phyloP scores from a whole-genome alignment of 2,797 vertebrate species.

The Austrolebias charrua region DNA sequence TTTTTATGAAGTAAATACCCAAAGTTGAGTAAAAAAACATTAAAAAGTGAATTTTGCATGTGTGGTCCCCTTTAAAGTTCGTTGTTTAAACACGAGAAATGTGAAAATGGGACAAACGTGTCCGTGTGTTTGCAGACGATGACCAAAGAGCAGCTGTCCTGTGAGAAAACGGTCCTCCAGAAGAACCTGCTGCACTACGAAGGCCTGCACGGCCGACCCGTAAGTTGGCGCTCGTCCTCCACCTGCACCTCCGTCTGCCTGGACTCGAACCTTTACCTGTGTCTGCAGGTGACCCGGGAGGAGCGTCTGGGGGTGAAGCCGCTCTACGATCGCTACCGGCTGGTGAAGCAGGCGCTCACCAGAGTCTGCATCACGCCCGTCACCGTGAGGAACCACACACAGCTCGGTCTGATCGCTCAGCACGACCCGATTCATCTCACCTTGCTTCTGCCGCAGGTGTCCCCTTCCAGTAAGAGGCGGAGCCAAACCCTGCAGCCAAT shows the following conservation, averaged over 20 bases:
- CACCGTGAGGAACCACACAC: constrained; percentile 80
- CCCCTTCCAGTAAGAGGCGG: constrained; percentile 93
- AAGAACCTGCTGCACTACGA: constrained; percentile 96
- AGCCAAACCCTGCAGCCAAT: constrained; percentile 94
- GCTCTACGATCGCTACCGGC: constrained; percentile 93
- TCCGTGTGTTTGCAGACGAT: constrained; percentile 83
- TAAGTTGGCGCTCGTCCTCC: constrained; percentile 57
- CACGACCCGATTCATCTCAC: not conserved
- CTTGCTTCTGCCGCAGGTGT: constrained; percentile 76
- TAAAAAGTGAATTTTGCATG: too few species aligned
- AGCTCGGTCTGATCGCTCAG: not conserved
- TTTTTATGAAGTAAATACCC: too few species aligned
- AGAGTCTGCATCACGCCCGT: constrained; percentile 93
- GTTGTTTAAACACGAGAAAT: too few species aligned
- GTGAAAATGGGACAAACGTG: not conserved
- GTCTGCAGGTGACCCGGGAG: constrained; percentile 87
- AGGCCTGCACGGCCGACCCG: constrained; percentile 93
- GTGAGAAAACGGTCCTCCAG: constrained; percentile 94
- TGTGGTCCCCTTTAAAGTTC: too few species aligned
- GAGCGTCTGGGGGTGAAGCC: constrained; percentile 94
- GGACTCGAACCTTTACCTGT: not conserved
- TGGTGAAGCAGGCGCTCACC: constrained; percentile 98
- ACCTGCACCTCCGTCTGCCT: not conserved
- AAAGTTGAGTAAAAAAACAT: too few species aligned
- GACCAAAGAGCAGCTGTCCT: constrained; percentile 94